Evolutionary conservation across 2,888 invertebrate species (phyloP).

Genomic region (Tipula vernalis): DNA sequence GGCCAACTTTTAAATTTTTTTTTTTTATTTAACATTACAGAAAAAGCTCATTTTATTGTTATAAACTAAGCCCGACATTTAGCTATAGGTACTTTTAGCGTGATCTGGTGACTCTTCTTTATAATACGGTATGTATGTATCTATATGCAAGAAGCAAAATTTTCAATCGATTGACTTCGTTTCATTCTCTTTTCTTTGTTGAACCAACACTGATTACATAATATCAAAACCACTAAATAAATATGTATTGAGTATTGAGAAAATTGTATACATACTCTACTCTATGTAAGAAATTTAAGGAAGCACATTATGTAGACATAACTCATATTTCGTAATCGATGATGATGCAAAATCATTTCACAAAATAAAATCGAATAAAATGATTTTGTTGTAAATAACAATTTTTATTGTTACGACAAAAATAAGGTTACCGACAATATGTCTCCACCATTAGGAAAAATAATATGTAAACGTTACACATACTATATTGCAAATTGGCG

Average conservation of each 20-base stretch:
- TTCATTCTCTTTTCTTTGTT: not conserved
- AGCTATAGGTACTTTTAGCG: not conserved
- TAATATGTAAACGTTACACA: not conserved
- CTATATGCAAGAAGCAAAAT: not conserved
- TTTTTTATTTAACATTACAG: not conserved
- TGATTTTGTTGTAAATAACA: not conserved
- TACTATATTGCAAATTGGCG: not conserved
- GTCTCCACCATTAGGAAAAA: not conserved
- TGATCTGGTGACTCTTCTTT: not conserved
- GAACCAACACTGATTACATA: not conserved
- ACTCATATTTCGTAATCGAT: not conserved
- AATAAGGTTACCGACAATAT: constrained; percentile 1
- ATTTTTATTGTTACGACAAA: not conserved
- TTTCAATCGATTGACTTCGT: not conserved
- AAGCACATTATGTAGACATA: not conserved
- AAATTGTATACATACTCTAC: not conserved
- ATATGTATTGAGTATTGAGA: not conserved
- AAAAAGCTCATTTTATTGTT: not conserved
- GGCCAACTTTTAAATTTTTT: not conserved
- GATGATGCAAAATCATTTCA: not conserved
- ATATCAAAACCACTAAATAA: not conserved
- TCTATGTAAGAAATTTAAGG: not conserved
- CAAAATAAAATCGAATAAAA: not conserved
- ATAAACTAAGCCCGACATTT: too few species aligned
- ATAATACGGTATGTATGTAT: not conserved